phyloP scores from a whole-genome alignment of 2,888 invertebrate species.

The Drosophila vallismaia region DNA sequence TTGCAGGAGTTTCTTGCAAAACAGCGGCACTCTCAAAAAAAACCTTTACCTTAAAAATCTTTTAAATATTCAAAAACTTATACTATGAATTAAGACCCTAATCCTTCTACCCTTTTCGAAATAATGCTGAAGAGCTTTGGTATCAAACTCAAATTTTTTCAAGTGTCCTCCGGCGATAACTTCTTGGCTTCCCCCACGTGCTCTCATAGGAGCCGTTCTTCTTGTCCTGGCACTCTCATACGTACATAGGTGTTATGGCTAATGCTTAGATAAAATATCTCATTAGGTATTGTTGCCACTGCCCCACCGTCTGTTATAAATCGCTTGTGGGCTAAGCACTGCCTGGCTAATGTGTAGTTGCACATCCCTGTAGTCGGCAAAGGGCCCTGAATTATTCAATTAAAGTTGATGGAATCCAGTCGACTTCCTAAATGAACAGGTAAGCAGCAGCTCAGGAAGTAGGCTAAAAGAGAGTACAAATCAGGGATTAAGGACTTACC shows the following conservation, averaged over 20 bases:
- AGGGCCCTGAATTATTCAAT: conserved; percentile 38
- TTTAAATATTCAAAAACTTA: no score
- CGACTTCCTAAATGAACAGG: conserved; percentile 19
- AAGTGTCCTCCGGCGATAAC: conserved; percentile 54
- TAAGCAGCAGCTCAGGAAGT: conserved; percentile 4
- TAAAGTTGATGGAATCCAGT: conserved; percentile 39
- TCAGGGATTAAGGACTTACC: conserved; percentile 3
- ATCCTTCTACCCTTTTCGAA: no score
- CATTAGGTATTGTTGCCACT: conserved; percentile 60
- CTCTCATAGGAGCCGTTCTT: conserved; percentile 24
- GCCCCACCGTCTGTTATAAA: conserved; percentile 48
- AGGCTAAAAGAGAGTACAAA: neutral
- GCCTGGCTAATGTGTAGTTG: conserved; percentile 24
- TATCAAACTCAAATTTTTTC: neutral
- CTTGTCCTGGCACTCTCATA: conserved; percentile 21
- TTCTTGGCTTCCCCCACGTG: conserved; percentile 53
- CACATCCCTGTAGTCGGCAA: conserved; percentile 10
- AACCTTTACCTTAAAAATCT: neutral
- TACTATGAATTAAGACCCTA: no score
- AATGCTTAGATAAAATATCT: conserved; percentile 71
- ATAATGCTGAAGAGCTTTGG: no score
- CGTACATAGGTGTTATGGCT: conserved; percentile 65
- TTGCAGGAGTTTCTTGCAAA: conserved; percentile 12
- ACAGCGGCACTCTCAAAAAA: conserved; percentile 3
- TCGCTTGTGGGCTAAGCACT: conserved; percentile 49